phyloP scores from a whole-genome alignment of 2,113 vertebrate genomes.

The Nerophis ophidion region DNA sequence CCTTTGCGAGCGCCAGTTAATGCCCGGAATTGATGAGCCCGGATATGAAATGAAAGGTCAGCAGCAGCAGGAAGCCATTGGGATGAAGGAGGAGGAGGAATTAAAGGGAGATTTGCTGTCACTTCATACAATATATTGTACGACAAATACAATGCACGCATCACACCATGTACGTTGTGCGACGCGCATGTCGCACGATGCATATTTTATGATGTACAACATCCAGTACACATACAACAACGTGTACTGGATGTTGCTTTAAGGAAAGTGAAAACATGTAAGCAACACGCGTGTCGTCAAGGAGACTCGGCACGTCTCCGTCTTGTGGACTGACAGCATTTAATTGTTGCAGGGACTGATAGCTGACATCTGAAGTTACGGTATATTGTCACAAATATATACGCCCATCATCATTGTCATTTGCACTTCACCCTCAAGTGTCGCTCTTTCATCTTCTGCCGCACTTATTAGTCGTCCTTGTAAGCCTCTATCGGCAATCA shows the following conservation, averaged over 20 bases:
- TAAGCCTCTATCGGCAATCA: neutral
- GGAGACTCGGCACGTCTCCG: neutral
- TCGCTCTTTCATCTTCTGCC: slow-evolving; percentile 1
- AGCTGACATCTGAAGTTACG: too few species aligned
- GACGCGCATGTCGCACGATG: too few species aligned
- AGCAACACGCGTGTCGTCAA: neutral
- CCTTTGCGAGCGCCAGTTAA: slow-evolving; percentile 10
- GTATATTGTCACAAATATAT: neutral
- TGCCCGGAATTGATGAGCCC: slow-evolving; percentile 38
- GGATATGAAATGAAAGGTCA: slow-evolving; percentile 60
- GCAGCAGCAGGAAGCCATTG: slow-evolving; percentile 43
- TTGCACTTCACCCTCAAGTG: slow-evolving; percentile 4
- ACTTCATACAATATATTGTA: too few species aligned
- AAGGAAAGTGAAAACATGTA: neutral
- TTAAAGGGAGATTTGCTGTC: slow-evolving; percentile 16
- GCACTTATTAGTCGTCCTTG: neutral
- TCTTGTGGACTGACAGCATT: too few species aligned
- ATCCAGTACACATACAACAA: too few species aligned
- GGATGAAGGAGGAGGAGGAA: slow-evolving; percentile 40
- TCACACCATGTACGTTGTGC: too few species aligned
- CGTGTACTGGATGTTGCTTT: too few species aligned
- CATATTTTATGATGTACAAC: too few species aligned
- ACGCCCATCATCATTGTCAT: neutral
- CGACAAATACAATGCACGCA: too few species aligned
- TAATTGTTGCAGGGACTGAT: too few species aligned